phyloP scores from a whole-genome alignment of 2,888 invertebrate species.

The Pheosia tremula region DNA sequence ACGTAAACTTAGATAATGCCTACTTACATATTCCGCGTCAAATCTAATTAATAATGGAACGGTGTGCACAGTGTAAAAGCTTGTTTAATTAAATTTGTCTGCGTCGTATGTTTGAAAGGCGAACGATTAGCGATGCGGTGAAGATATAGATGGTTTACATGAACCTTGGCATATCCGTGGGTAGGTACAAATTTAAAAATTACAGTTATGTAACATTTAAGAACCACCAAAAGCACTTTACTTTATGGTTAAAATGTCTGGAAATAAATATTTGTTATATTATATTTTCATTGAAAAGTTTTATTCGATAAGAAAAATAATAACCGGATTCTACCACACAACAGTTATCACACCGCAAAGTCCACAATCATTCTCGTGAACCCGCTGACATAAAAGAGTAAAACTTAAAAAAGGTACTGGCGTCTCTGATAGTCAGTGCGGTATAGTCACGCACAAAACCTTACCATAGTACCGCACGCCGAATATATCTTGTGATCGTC shows the following conservation, averaged over 20 bases:
- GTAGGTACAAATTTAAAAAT: not conserved
- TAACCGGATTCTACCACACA: too few species aligned
- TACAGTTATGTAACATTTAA: too few species aligned
- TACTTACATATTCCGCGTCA: constrained; percentile 45
- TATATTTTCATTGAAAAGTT: too few species aligned
- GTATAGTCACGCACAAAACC: constrained; percentile 45
- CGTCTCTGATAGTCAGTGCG: not conserved
- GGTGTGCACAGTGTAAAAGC: constrained; percentile 62
- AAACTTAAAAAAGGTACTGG: not conserved
- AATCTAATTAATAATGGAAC: constrained; percentile 64
- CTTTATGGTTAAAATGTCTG: too few species aligned
- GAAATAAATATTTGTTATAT: too few species aligned
- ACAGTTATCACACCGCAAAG: too few species aligned
- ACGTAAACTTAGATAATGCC: constrained; percentile 30
- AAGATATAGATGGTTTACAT: constrained; percentile 29
- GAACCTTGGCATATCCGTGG: constrained; percentile 9
- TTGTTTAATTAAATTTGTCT: constrained; percentile 75
- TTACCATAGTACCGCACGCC: constrained; percentile 33
- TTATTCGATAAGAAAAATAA: too few species aligned
- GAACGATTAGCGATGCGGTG: constrained; percentile 66
- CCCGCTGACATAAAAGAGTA: not conserved
- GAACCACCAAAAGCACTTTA: too few species aligned
- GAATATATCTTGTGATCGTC: constrained; percentile 15
- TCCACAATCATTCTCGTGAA: not conserved
- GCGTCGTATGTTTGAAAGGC: constrained; percentile 67